Conservation (phyloP, 2,113 vertebrate genomes). For the Meriones unguiculatus region DNA sequence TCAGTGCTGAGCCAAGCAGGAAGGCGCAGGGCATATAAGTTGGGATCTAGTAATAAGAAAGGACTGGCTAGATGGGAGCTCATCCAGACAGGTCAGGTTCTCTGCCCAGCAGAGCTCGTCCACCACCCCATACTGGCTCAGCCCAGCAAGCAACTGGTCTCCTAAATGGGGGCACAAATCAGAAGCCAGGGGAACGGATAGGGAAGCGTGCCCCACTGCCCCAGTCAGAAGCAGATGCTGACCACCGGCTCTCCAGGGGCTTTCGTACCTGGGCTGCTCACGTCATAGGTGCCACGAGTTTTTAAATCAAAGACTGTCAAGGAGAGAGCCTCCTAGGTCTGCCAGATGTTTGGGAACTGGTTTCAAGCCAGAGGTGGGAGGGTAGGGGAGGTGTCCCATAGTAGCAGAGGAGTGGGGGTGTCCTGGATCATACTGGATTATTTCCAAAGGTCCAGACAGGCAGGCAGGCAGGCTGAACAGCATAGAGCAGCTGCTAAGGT, state of each 20-base stretch:
- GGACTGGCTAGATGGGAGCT: not conserved
- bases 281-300: not conserved
- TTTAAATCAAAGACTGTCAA: slow-evolving; percentile 21
- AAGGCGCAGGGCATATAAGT: not conserved
- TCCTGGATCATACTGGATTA: not conserved
- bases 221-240: slow-evolving; percentile 65
- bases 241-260: not conserved
- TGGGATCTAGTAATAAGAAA: not conserved
- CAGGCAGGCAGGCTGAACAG: not conserved
- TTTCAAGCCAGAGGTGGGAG: slow-evolving; percentile 10
- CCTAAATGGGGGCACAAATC: slow-evolving; percentile 52
- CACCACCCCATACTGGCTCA: not conserved
- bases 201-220: not conserved
- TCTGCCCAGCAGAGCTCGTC: not conserved
- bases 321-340: not conserved
- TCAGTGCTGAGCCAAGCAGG: not conserved
- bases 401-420: not conserved
- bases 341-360: not conserved
- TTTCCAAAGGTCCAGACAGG: not conserved
- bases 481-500: not conserved
- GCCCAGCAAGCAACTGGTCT: slow-evolving; percentile 27
- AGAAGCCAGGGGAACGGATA: slow-evolving; percentile 27
- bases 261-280: slow-evolving; percentile 51
- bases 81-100: not conserved
- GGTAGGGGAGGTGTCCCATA: not conserved